These are phyloP conservation scores for Pantala flavescens DNA, from an alignment of 1,140 invertebrate species.

Conservation along the genomic window DNA sequence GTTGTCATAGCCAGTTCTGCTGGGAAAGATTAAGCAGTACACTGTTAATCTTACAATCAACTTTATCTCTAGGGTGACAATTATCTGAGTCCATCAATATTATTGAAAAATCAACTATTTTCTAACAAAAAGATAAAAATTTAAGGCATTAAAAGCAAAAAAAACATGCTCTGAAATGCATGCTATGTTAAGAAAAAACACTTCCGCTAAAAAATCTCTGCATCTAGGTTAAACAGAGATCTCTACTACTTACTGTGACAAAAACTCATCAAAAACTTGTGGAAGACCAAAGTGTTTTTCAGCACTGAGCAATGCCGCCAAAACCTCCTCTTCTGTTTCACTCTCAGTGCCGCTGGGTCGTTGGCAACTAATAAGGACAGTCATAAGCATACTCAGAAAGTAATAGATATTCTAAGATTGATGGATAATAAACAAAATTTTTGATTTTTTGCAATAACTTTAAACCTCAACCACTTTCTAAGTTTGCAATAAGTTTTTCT, in stretches of 20 bases:
- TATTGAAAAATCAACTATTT: too few relatives aligned
- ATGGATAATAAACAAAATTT: constrained; percentile 12
- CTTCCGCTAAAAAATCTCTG: too few relatives aligned
- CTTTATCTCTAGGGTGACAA: too few relatives aligned
- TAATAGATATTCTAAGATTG: constrained; percentile 18
- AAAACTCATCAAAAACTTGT: constrained; percentile 36
- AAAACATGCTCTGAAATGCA: too few relatives aligned
- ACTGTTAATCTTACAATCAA: not conserved
- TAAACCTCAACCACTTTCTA: too few relatives aligned
- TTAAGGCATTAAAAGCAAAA: too few relatives aligned
- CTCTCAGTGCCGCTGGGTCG: constrained; percentile 38
- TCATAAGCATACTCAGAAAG: constrained; percentile 16
- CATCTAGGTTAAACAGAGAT: not conserved
- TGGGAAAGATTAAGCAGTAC: constrained; percentile 28
- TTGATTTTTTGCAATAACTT: too few relatives aligned
- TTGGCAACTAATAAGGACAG: constrained; percentile 26
- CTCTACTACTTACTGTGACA: constrained; percentile 44
- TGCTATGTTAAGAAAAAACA: too few relatives aligned
- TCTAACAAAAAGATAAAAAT: too few relatives aligned
- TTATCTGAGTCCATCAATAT: too few relatives aligned
- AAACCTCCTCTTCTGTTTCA: constrained; percentile 41
- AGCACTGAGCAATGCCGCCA: constrained; percentile 15
- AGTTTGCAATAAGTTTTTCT: too few relatives aligned
- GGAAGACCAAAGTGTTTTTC: constrained; percentile 17
- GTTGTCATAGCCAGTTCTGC: constrained; percentile 56